phyloP scores from a whole-genome alignment of 2,888 invertebrate genomes.

The Abrostola triplasia region DNA sequence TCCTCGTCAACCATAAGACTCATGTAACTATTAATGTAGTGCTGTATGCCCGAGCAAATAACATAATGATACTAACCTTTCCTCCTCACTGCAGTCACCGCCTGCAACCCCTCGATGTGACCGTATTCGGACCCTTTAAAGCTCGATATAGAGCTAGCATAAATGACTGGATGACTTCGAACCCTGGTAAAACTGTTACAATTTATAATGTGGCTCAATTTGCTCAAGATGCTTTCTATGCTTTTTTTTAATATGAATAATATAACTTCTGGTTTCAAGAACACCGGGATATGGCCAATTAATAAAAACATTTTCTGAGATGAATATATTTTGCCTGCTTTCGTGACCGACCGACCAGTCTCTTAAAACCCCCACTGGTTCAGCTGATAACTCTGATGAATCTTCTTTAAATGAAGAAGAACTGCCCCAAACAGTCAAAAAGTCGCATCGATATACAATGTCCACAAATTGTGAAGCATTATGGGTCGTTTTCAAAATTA shows the following conservation, averaged over 20 bases:
- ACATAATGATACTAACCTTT: neutral
- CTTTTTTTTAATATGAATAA: constrained; percentile 18
- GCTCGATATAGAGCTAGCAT: constrained; percentile 27
- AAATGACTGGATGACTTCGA: constrained; percentile 42
- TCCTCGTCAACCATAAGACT: neutral
- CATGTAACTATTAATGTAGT: neutral
- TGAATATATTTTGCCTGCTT: too few species aligned
- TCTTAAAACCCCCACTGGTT: too few species aligned
- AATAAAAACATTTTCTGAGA: too few species aligned
- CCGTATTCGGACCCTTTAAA: constrained; percentile 56
- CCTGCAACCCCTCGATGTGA: constrained; percentile 63
- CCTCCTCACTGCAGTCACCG: constrained; percentile 55
- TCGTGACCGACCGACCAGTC: too few species aligned
- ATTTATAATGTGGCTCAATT: constrained; percentile 40
- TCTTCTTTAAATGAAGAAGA: too few species aligned
- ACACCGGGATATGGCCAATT: too few species aligned
- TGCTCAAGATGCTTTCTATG: constrained; percentile 30
- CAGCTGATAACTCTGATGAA: too few species aligned
- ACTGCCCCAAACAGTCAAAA: constrained; percentile 36
- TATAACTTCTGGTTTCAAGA: constrained; percentile 20
- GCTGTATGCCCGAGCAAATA: neutral
- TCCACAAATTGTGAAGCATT: constrained; percentile 29
- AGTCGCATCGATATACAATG: constrained; percentile 29
- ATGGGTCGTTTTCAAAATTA: constrained; percentile 3
- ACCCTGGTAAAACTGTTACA: constrained; percentile 35